Evolutionary conservation across 2,888 invertebrate species (phyloP), one percentile per base, ranked within the genome.

Genomic region (Mythimna lalbum): DNA sequence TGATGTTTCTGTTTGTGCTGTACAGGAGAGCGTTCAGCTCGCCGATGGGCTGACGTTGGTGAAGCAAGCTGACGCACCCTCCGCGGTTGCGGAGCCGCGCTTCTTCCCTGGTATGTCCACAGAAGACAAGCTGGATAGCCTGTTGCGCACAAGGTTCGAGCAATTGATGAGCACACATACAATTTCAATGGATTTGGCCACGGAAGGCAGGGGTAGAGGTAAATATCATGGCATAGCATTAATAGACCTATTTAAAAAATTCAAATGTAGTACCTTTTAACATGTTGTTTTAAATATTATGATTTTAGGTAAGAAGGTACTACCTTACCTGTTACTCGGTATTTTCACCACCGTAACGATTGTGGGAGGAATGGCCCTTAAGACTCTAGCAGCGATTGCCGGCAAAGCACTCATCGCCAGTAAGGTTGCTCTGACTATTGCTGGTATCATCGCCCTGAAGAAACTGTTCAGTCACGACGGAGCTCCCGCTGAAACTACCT

Each of bases 331-430:
- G 80, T 93, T 97, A 88, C 96, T 97, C 80, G 97, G 97, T 75
- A 93, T 97, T 80, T 93, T 97, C 82, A 96, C 97, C 56, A 97
- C 97, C 74, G 96, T 97, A 90, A 97, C 97, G 83, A 96, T 97
- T 74, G 97, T 97, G 57, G 97, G 97, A 77, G 97, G 97, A 1
- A 93, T 97, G 89, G 97, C 97, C 53, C 93, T 97, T 86, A 97
- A 97, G 92, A 97, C 97, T 36, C 92, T 97, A 79, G 97, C 97
- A 67, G 96, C 97, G 39, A 97, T 97, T 85, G 97, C 97, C 61
- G 97, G 97, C 60, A 97, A 97, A 90, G 97, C 97, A 49, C 94
- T 98, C 78, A 96, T 98, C 76, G 97, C 97, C 82, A 97, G 97
- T 90, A 98, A 98, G 90, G 97, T 97, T 61, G 97, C 97, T 2